phyloP scores from a whole-genome alignment of 2,113 vertebrate genomes.

The Theristicus caerulescens region DNA sequence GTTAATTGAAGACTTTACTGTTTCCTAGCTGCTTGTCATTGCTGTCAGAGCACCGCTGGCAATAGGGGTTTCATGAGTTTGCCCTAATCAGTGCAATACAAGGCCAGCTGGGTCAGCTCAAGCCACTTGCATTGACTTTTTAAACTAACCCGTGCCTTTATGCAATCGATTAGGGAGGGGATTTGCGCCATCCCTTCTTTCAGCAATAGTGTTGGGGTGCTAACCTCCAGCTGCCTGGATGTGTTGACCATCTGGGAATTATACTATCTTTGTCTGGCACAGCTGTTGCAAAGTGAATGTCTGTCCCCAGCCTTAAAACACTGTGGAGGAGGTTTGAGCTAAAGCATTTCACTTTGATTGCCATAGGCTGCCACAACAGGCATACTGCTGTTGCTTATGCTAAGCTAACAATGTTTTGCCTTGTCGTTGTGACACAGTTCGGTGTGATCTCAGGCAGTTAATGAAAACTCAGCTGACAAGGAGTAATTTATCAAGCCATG shows the following conservation, averaged over 20 bases:
- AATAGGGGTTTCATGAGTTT: not conserved
- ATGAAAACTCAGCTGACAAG: not conserved
- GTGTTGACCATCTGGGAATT: not conserved
- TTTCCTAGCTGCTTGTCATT: not conserved
- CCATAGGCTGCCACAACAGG: not conserved
- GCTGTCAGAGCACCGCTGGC: not conserved
- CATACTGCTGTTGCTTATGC: not conserved
- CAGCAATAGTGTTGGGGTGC: not conserved
- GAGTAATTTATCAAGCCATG: not conserved
- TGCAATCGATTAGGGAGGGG: rapidly evolving
- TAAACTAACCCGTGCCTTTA: not conserved
- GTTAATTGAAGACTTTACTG: not conserved
- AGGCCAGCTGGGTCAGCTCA: not conserved
- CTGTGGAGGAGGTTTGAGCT: not conserved
- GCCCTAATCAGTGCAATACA: not conserved
- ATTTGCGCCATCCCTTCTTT: not conserved
- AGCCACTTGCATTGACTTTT: not conserved
- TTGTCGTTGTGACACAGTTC: not conserved
- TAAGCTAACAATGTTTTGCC: not conserved
- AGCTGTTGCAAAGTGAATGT: not conserved
- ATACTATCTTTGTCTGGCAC: not conserved
- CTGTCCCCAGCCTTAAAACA: not conserved
- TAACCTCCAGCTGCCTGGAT: not conserved
- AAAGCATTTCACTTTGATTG: not conserved
- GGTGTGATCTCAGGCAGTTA: not conserved